A percentile compares a stretch with the other conserved stretches of the same genome.
Conservation (phyloP, 2,113 vertebrate genomes). For the Pelecanoides urinatrix region DNA sequence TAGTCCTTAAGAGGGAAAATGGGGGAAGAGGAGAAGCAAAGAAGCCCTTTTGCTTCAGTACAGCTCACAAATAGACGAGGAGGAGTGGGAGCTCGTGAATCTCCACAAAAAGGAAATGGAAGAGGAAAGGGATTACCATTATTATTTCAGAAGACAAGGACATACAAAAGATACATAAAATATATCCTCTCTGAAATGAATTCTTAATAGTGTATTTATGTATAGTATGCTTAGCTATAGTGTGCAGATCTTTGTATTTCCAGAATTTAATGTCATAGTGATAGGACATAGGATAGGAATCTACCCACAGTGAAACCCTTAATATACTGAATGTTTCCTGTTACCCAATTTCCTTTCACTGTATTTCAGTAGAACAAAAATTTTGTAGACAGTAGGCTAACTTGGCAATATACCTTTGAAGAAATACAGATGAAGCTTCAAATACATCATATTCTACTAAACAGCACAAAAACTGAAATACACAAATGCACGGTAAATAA, state of each 20-base stretch:
- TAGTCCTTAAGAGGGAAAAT: background rate
- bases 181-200: background rate
- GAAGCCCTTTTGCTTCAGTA: background rate
- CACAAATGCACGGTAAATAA: background rate
- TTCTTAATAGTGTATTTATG: background rate
- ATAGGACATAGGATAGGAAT: background rate
- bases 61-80: background rate
- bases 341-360: constrained; percentile 41
- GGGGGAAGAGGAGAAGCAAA: background rate
- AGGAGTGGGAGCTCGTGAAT: background rate
- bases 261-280: background rate
- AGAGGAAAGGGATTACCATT: background rate
- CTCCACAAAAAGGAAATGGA: background rate
- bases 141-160: background rate
- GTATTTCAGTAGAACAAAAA: constrained; percentile 50
- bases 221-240: background rate
- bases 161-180: background rate
- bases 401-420: constrained; percentile 28
- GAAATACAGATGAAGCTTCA: constrained; percentile 29
- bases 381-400: background rate
- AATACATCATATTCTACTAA: background rate
- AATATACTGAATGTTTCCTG: background rate
- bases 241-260: background rate
- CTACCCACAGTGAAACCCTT: background rate
- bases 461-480: constrained; percentile 16